A percentile compares a stretch with the other conserved stretches of the same genome.
phyloP scores from a whole-genome alignment of 2,888 invertebrate genomes.

The Amiota minor region DNA sequence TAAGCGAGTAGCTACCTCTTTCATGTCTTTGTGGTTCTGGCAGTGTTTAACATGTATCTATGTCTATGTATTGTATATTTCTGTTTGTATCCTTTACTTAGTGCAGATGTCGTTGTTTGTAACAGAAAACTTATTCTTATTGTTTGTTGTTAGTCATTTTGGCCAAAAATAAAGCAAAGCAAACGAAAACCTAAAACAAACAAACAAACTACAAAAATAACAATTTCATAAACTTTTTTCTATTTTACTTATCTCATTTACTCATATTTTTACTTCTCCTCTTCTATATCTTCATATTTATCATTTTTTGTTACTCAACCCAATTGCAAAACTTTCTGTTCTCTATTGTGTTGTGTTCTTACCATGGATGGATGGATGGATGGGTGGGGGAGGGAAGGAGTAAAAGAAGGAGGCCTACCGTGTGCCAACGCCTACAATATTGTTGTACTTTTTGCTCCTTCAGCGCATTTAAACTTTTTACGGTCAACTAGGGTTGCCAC shows the following conservation, averaged over 20 bases:
- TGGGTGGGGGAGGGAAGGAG: no score
- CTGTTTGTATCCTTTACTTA: not conserved
- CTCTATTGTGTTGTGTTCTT: not conserved
- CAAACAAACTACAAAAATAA: conserved; percentile 20
- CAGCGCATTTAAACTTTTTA: conserved; percentile 22
- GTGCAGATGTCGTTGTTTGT: conserved; percentile 9
- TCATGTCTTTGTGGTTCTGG: no score
- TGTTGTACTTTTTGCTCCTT: conserved; percentile 2
- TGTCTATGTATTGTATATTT: not conserved
- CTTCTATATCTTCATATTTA: not conserved
- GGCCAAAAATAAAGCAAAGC: conserved; percentile 1
- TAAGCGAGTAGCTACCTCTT: not conserved
- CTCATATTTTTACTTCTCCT: not conserved
- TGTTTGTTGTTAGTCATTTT: not conserved
- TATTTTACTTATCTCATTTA: conserved; percentile 13
- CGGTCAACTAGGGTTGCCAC: conserved; percentile 13
- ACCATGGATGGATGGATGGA: no score
- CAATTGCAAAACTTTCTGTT: conserved; percentile 9
- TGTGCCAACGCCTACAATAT: not conserved
- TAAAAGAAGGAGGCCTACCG: no score
- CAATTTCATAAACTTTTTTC: conserved; percentile 16
- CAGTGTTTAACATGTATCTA: not conserved
- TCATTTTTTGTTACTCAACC: not conserved
- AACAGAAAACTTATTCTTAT: not conserved
- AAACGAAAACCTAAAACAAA: conserved; percentile 11